These are phyloP conservation scores for Folsomia manolachei DNA, from an alignment of 2,888 invertebrate genomes.

Conservation along the genomic window DNA sequence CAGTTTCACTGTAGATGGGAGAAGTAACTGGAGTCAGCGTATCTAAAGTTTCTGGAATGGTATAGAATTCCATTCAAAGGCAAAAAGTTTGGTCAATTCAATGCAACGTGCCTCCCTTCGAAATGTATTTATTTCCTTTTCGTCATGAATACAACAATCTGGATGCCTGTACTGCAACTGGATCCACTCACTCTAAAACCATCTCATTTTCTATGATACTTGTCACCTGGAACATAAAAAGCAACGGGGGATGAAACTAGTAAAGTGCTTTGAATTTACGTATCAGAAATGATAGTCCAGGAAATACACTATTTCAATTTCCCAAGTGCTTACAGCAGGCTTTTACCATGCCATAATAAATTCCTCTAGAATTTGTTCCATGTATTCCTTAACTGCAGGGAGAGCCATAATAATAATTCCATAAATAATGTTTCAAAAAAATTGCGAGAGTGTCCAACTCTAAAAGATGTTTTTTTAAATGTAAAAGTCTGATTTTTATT, in stretches of 20 bases:
- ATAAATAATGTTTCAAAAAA: too few species aligned
- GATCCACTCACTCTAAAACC: background rate
- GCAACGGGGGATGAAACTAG: background rate
- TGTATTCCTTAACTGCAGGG: too few species aligned
- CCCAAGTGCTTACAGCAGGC: too few species aligned
- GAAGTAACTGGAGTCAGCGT: background rate
- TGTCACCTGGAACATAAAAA: background rate
- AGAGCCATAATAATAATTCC: too few species aligned
- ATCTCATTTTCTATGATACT: background rate
- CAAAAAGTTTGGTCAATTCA: background rate
- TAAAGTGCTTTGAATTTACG: background rate
- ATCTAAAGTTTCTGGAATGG: background rate
- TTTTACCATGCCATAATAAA: too few species aligned
- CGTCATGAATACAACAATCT: conserved; percentile 22
- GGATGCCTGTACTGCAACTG: too few species aligned
- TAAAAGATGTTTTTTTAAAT: too few species aligned
- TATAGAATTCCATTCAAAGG: too few species aligned
- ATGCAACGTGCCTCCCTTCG: background rate
- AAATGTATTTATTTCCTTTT: background rate
- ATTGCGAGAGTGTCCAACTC: too few species aligned
- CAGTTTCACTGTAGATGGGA: background rate
- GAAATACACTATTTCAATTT: too few species aligned
- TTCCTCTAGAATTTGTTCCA: too few species aligned
- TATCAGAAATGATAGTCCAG: too few species aligned
- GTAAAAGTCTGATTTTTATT: background rate